Evolutionary conservation across 2,888 invertebrate genomes (phyloP), one percentile per base, ranked within the genome.

Genomic region (Entomobrya multifasciata): DNA sequence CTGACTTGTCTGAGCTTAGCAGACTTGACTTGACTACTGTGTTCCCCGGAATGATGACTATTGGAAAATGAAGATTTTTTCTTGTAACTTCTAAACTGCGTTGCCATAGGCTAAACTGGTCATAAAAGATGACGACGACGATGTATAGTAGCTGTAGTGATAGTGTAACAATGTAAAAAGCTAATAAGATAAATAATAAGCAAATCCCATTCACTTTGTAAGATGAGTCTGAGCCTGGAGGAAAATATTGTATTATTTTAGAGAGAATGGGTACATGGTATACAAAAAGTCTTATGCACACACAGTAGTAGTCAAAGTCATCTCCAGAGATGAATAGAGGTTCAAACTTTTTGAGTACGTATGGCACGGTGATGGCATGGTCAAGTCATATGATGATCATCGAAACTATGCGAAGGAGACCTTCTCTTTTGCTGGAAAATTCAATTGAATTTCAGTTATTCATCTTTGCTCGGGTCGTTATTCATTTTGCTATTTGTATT

Each of bases 101-200:
- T 36, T 36, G 36, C 36, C 36, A 36, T 6, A 36, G 36, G 36
- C 36, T 36, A 36, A 36, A 36, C 36, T 36, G 36, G 36, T 36
- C 36, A 36, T 36, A 36, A 36, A 36, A 36, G 36, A 36, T 36
- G 36, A 36, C 8, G 36, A 36, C 5, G 36, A 36, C 5, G 36
- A 36, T 36, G 36, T 8, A 36, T 36, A n/a, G 36, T 36, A 36
- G 41, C 11, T 17, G 8, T 62, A 13, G 3, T 62, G 44, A 22
- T 70, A 15, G 20, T 47, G 70, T 72, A 72, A 72, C 72, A 72
- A 72, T 72, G 49, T 52, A 27, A 27, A 49, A n/a, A 49, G 72
- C 72, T 72, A 72, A 72, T 72, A 72, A 72, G 72, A 72, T 72
- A 72, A 72, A 72, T 72, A 72, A 72, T 72, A 25, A 72, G 72